Conservation (phyloP, 2,113 vertebrate species). For the Microcebus griseorufus region DNA sequence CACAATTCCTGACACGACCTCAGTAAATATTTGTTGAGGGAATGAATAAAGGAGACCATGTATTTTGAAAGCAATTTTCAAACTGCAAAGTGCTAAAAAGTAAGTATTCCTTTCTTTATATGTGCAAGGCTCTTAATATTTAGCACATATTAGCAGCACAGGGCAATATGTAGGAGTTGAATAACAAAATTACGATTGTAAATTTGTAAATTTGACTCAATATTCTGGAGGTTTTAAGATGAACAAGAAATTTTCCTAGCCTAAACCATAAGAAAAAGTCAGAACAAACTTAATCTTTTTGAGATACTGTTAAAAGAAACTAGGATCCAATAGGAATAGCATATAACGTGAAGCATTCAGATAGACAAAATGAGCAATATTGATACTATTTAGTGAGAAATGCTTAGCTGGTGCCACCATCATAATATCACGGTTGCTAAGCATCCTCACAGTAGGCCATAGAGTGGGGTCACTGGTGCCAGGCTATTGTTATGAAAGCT, state of each 20-base stretch:
- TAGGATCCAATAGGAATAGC: background rate
- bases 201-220: background rate
- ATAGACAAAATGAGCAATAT: background rate
- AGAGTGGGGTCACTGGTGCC: background rate
- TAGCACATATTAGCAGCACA: background rate
- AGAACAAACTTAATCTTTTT: background rate
- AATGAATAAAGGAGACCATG: background rate
- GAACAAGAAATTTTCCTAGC: background rate
- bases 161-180: background rate
- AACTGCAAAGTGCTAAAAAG: background rate
- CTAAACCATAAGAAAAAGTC: background rate
- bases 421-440: background rate
- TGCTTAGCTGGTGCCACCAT: background rate
- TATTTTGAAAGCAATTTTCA: background rate
- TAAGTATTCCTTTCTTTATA: background rate
- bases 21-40: background rate
- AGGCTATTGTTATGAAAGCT: background rate
- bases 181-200: background rate
- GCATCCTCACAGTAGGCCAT: background rate
- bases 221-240: slow-evolving; percentile 6
- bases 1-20: background rate
- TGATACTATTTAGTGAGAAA: background rate
- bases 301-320: slow-evolving; percentile 8
- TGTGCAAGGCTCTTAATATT: background rate
- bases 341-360: background rate